A percentile compares a stretch with the other conserved stretches of the same genome.
These are phyloP conservation scores for Rhynchotus rufescens DNA, from an alignment of 2,797 vertebrate species.

Conservation along the genomic window DNA sequence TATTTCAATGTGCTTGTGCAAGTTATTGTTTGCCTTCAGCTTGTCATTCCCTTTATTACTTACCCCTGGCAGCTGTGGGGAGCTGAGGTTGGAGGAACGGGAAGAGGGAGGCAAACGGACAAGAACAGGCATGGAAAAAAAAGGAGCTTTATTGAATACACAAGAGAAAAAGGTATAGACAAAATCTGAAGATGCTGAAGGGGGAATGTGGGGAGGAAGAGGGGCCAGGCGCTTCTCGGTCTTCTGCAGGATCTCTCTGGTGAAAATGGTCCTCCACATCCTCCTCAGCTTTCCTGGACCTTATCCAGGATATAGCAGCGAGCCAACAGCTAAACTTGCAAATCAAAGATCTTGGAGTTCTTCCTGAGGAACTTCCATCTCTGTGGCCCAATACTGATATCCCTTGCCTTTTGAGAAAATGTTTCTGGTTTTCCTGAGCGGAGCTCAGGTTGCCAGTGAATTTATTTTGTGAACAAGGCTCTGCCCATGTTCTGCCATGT, in stretches of 20 bases:
- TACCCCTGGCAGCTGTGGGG: not conserved
- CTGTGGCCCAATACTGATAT: not conserved
- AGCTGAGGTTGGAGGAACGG: not conserved
- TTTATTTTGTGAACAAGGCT: not conserved
- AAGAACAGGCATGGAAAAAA: not conserved
- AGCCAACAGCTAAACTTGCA: not conserved
- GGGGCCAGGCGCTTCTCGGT: no score
- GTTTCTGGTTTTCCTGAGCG: not conserved
- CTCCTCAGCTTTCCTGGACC: not conserved
- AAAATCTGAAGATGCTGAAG: not conserved
- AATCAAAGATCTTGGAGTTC: not conserved
- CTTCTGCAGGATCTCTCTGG: not conserved
- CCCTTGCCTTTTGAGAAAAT: not conserved
- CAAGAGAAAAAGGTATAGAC: not conserved
- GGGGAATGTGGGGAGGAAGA: no score
- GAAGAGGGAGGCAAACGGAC: not conserved
- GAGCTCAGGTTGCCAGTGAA: not conserved
- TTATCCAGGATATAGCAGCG: not conserved
- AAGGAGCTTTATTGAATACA: not conserved
- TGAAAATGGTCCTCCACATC: not conserved
- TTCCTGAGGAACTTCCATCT: not conserved
- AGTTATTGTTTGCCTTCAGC: not conserved
- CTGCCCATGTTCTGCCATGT: not conserved
- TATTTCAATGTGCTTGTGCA: not conserved
- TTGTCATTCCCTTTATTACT: not conserved